phyloP scores from a whole-genome alignment of 2,888 invertebrate species.

The Lagria hirta region DNA sequence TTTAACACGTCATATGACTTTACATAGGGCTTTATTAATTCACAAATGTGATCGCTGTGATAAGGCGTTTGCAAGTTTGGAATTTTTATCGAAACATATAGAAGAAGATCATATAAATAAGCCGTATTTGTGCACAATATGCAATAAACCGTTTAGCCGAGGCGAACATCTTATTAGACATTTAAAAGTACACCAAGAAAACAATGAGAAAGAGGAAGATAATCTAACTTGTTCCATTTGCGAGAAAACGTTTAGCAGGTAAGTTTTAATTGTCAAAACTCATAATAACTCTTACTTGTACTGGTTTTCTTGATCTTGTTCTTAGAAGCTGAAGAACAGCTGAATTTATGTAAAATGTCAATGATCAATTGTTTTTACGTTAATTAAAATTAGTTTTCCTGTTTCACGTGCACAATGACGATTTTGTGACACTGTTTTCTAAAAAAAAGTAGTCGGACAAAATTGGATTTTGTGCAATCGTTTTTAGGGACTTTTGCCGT shows the following conservation, averaged over 20 bases:
- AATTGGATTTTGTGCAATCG: not conserved
- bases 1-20: slow-evolving; percentile 52
- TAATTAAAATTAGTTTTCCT: too few species aligned
- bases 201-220: slow-evolving; percentile 40
- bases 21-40: slow-evolving; percentile 49
- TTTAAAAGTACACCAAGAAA: slow-evolving; percentile 49
- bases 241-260: slow-evolving; percentile 49
- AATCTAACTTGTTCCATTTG: slow-evolving; percentile 52
- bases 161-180: slow-evolving; percentile 55
- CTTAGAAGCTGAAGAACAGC: too few species aligned
- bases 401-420: too few species aligned
- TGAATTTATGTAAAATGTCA: too few species aligned
- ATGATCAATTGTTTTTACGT: too few species aligned
- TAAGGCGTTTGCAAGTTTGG: slow-evolving; percentile 50
- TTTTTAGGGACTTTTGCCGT: too few species aligned
- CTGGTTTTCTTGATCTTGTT: too few species aligned
- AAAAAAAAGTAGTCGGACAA: too few species aligned
- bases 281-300: too few species aligned
- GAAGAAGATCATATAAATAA: slow-evolving; percentile 53
- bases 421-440: too few species aligned
- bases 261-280: too few species aligned
- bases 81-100: slow-evolving; percentile 48
- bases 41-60: slow-evolving; percentile 53
- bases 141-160: slow-evolving; percentile 51
- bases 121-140: slow-evolving; percentile 52